phyloP scores from a whole-genome alignment of 2,888 invertebrate genomes.

The Dinocampus coccinellae region DNA sequence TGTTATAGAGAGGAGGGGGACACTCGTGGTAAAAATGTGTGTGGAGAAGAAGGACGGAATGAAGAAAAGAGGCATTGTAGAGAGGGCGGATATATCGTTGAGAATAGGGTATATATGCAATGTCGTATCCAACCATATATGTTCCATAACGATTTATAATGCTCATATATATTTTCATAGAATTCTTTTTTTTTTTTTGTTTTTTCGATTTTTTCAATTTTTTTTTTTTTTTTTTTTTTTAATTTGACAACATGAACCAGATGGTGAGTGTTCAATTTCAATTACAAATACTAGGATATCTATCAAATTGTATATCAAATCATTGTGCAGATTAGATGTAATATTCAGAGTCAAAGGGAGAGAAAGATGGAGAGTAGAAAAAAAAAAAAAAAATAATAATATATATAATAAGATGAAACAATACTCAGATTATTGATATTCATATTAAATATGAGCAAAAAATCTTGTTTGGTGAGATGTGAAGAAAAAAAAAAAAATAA shows the following conservation, averaged over 20 bases:
- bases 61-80: conserved; percentile 42
- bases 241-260: no score
- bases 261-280: no score
- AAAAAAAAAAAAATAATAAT: no score
- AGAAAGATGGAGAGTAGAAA: no score
- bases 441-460: conserved; percentile 5
- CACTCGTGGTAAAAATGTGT: conserved; percentile 17
- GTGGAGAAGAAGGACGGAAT: conserved; percentile 36
- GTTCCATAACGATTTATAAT: conserved; percentile 61
- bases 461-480: conserved; percentile 5
- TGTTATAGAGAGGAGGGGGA: conserved; percentile 24
- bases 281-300: no score
- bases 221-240: conserved; percentile 37
- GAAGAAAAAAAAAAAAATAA: conserved; percentile 38
- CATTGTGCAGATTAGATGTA: no score
- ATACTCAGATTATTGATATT: background rate
- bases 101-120: conserved; percentile 37
- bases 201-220: conserved; percentile 51
- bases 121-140: conserved; percentile 52
- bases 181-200: conserved; percentile 46
- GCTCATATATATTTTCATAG: conserved; percentile 53
- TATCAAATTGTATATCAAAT: no score
- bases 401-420: background rate
- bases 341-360: no score
- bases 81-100: conserved; percentile 45